Evolutionary conservation across 2,113 vertebrate species (phyloP).

Genomic region (Sapajus apella): DNA sequence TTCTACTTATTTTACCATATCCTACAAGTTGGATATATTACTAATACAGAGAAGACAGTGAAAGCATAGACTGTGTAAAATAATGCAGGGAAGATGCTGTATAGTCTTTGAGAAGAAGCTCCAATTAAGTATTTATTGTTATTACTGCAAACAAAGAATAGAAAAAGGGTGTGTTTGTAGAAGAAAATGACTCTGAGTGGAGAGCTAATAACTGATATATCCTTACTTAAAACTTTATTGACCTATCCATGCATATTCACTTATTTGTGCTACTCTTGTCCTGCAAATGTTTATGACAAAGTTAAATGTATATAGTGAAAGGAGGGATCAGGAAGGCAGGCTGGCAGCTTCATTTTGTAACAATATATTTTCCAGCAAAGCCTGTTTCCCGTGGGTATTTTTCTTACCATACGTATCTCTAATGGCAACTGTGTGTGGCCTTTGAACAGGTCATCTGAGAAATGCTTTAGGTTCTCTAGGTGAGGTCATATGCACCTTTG

Average conservation of each 20-base stretch:
- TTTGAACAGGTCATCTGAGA: neutral
- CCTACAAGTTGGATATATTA: neutral
- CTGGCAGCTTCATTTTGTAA: neutral
- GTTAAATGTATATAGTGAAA: neutral
- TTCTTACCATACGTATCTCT: neutral
- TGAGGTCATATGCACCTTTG: neutral
- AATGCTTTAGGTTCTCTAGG: neutral
- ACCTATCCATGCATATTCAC: neutral
- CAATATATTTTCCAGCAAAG: neutral
- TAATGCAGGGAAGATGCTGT: neutral
- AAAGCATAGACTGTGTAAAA: neutral
- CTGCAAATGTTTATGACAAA: neutral
- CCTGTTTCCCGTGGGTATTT: neutral
- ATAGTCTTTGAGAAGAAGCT: neutral
- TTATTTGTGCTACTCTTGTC: neutral
- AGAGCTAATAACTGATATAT: neutral
- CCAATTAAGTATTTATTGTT: neutral
- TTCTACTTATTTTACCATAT: neutral
- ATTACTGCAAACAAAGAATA: neutral
- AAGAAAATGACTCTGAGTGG: neutral
- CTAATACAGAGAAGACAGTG: neutral
- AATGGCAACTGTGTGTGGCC: neutral
- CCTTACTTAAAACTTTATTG: neutral
- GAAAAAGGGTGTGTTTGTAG: neutral
- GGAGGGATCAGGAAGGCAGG: neutral